phyloP scores from a whole-genome alignment of 2,797 vertebrate species.

The Adrianichthys oophorus region DNA sequence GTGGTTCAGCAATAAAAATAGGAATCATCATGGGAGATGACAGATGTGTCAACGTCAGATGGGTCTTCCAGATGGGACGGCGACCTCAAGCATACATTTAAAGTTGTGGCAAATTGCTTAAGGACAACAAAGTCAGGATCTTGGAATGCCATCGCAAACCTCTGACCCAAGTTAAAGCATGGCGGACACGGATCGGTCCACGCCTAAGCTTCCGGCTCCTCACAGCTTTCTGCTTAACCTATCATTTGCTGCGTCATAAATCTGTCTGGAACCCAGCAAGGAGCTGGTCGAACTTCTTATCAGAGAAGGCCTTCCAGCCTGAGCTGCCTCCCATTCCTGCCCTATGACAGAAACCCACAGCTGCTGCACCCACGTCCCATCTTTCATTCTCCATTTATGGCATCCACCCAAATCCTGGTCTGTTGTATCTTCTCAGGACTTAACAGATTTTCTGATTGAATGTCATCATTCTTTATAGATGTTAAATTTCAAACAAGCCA shows the following conservation, averaged over 20 bases:
- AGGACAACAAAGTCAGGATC: background rate
- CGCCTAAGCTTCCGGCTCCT: conserved; percentile 40
- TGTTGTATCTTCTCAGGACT: conserved; percentile 45
- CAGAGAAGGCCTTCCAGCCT: conserved; percentile 35
- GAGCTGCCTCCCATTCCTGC: conserved; percentile 38
- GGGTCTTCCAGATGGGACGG: background rate
- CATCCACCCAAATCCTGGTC: conserved; percentile 48
- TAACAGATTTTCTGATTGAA: no score
- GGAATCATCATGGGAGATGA: background rate
- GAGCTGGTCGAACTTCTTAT: conserved; percentile 53
- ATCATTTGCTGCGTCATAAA: conserved; percentile 65
- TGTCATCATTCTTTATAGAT: background rate
- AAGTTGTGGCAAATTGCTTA: background rate
- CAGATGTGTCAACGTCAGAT: background rate
- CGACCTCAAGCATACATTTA: background rate
- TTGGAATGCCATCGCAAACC: conserved; percentile 5
- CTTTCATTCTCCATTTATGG: conserved; percentile 68
- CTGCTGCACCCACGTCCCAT: conserved; percentile 65
- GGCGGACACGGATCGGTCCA: conserved; percentile 23
- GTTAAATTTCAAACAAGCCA: conserved; percentile 13
- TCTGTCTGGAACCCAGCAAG: conserved; percentile 58
- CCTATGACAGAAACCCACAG: conserved; percentile 71
- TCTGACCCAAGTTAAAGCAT: conserved; percentile 21
- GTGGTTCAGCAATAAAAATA: background rate
- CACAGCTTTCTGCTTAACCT: conserved; percentile 44